Conservation (phyloP, 2,113 vertebrate species). For the Notothenia rossii region DNA sequence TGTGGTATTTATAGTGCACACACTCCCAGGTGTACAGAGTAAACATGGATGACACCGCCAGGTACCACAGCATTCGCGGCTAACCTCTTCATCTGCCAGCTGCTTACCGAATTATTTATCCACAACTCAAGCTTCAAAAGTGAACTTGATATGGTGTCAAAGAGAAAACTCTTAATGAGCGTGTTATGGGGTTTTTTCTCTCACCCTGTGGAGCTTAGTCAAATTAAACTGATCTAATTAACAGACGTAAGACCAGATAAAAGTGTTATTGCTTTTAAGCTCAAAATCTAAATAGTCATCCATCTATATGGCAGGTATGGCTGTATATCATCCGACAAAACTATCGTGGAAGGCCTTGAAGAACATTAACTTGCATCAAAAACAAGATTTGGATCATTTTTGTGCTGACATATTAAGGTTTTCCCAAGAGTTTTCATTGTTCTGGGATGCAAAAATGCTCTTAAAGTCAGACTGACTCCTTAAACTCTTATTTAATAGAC, state of each 20-base stretch:
- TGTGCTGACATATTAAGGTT: too few relatives aligned
- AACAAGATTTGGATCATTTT: too few relatives aligned
- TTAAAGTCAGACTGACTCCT: neutral
- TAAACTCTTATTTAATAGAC: too few relatives aligned
- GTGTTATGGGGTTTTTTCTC: slow-evolving; percentile 25
- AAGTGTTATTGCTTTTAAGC: slow-evolving; percentile 64
- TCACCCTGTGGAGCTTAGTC: slow-evolving; percentile 52
- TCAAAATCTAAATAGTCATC: slow-evolving; percentile 36
- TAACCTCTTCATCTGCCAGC: slow-evolving; percentile 51
- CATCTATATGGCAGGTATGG: slow-evolving; percentile 38
- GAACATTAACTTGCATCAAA: neutral
- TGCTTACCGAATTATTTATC: slow-evolving; percentile 56
- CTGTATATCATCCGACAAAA: neutral
- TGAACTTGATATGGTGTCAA: slow-evolving; percentile 55
- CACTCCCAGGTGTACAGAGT: slow-evolving; percentile 65
- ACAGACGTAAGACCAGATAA: slow-evolving; percentile 53
- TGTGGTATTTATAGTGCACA: slow-evolving; percentile 67
- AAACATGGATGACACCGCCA: slow-evolving; percentile 56
- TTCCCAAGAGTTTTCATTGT: neutral
- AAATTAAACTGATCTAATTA: slow-evolving; percentile 65
- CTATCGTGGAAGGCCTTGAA: too few relatives aligned
- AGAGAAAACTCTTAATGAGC: slow-evolving; percentile 50
- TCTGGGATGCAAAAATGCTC: neutral
- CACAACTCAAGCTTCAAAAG: slow-evolving; percentile 36
- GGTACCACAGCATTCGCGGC: slow-evolving; percentile 34